A percentile compares a stretch with the other conserved stretches of the same genome.
Conservation (phyloP, 2,113 vertebrate genomes). For the Notothenia rossii region DNA sequence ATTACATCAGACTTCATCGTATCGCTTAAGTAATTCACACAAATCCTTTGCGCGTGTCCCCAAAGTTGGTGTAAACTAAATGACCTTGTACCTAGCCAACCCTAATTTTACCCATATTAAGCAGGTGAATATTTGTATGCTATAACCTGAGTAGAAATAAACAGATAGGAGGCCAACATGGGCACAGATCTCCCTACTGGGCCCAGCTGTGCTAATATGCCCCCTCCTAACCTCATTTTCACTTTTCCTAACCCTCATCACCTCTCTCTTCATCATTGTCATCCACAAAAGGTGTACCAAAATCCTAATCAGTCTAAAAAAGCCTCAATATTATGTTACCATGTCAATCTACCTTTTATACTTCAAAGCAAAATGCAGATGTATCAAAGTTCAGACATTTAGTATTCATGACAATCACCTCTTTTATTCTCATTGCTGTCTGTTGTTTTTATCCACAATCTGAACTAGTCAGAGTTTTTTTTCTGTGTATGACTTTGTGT, state of each 20-base stretch:
- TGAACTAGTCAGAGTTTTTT: conserved; percentile 8
- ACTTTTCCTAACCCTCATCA: conserved; percentile 22
- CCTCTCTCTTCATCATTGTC: not conserved
- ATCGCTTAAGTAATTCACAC: conserved; percentile 8
- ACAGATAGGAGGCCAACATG: conserved; percentile 51
- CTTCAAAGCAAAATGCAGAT: conserved; percentile 26
- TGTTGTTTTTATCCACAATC: conserved; percentile 59
- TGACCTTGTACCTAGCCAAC: conserved; percentile 61
- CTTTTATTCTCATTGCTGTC: conserved; percentile 33
- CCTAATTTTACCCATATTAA: conserved; percentile 51
- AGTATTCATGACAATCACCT: conserved; percentile 28
- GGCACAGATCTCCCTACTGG: conserved; percentile 45
- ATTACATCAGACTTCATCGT: conserved; percentile 1
- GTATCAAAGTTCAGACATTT: conserved; percentile 19
- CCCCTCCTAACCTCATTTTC: conserved; percentile 46
- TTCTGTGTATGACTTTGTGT: not conserved
- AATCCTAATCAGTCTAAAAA: not conserved
- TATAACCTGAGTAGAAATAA: conserved; percentile 59
- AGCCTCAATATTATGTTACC: not conserved
- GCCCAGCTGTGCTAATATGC: conserved; percentile 59
- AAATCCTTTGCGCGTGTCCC: conserved; percentile 20
- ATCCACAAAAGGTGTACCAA: not conserved
- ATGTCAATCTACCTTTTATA: not conserved
- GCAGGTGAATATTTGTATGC: conserved; percentile 55
- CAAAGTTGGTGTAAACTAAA: conserved; percentile 48